A percentile compares a stretch with the other conserved stretches of the same genome.
Evolutionary conservation across 2,797 vertebrate species (phyloP).

Genomic region (Diplodus sargus): DNA sequence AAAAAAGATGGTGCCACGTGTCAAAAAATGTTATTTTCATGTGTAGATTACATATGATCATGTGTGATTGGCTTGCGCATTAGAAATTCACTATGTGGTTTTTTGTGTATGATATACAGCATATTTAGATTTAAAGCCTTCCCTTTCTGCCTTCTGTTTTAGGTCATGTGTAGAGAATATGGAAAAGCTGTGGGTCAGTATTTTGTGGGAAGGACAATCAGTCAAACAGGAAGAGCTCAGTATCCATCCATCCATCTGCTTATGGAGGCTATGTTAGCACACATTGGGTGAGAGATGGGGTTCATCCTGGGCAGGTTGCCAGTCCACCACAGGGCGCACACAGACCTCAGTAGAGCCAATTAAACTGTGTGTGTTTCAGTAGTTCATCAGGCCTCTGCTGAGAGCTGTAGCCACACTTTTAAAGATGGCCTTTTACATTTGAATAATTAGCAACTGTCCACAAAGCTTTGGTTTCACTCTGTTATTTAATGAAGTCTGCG

Average conservation of each 20-base stretch:
- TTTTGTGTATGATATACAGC: not conserved
- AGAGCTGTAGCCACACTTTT: constrained; percentile 31
- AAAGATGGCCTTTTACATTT: constrained; percentile 35
- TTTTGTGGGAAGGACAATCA: constrained; percentile 33
- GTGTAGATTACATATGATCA: too few relatives aligned
- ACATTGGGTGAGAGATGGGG: constrained; percentile 37
- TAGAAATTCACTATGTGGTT: too few relatives aligned
- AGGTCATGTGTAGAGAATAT: constrained; percentile 18
- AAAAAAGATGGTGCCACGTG: too few relatives aligned
- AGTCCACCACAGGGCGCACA: constrained; percentile 48
- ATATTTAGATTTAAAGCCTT: not conserved
- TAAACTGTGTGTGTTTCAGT: constrained; percentile 59
- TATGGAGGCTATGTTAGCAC: constrained; percentile 43
- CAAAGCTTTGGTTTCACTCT: constrained; percentile 28
- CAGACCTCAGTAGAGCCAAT: constrained; percentile 55
- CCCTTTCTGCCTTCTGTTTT: constrained; percentile 9
- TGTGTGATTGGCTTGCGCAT: too few relatives aligned
- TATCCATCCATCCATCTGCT: constrained; percentile 53
- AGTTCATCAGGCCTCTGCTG: constrained; percentile 42
- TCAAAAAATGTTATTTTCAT: too few relatives aligned
- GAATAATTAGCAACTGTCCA: constrained; percentile 29
- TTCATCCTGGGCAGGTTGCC: constrained; percentile 54
- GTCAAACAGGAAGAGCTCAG: constrained; percentile 38
- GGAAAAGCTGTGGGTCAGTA: constrained; percentile 25
- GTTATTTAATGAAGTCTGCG: constrained; percentile 23